Conservation (phyloP, 2,888 invertebrate species). For the Eustalomyia histrio region DNA sequence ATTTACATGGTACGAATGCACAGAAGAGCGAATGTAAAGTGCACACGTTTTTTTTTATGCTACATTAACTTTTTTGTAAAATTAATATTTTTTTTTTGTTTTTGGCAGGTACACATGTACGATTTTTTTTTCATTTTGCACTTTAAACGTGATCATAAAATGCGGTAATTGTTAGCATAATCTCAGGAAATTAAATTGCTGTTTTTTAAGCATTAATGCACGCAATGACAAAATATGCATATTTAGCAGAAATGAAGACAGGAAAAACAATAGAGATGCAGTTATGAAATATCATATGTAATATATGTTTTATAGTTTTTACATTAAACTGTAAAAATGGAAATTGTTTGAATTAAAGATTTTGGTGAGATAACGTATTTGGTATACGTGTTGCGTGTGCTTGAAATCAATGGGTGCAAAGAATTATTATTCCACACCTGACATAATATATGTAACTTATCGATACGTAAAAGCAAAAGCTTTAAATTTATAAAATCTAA, state of each 20-base stretch:
- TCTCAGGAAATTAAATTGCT: slow-evolving; percentile 41
- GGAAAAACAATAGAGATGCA: slow-evolving; percentile 15
- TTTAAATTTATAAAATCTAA: too few species aligned
- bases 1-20: too few species aligned
- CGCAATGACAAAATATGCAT: slow-evolving; percentile 4
- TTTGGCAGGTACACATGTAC: slow-evolving; percentile 59
- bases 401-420: too few species aligned
- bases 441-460: too few species aligned
- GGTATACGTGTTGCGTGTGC: too few species aligned
- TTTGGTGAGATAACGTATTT: too few species aligned
- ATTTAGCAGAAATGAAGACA: slow-evolving; percentile 6
- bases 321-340: too few species aligned
- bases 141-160: slow-evolving; percentile 51
- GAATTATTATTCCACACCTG: too few species aligned
- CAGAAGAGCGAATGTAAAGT: background rate
- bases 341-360: too few species aligned
- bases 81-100: slow-evolving; percentile 20
- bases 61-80: slow-evolving; percentile 57
- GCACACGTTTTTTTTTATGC: slow-evolving; percentile 52
- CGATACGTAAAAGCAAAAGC: too few species aligned
- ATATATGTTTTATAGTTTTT: background rate
- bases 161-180: slow-evolving; percentile 55
- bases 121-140: slow-evolving; percentile 34
- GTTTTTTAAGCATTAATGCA: slow-evolving; percentile 8
- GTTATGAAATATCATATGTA: background rate